These are phyloP conservation scores for Meloidogyne chitwoodi DNA, from an alignment of 1,140 invertebrate genomes.

Conservation along the genomic window DNA sequence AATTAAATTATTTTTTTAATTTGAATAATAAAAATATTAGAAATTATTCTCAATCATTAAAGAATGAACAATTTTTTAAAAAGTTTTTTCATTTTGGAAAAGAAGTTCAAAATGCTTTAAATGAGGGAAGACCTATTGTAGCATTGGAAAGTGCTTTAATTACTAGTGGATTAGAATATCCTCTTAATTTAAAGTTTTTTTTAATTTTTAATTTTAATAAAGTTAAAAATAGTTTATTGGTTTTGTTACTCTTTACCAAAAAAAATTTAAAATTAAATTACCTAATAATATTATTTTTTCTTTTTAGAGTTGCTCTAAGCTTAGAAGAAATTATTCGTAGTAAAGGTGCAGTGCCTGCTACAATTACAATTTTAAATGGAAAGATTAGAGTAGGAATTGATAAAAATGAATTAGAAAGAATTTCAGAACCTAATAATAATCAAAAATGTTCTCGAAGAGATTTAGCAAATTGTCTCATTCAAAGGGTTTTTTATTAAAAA, in stretches of 20 bases:
- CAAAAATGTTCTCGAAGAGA: conserved; percentile 82
- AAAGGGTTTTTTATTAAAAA: not conserved
- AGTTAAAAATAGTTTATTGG: too few species aligned
- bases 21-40: not conserved
- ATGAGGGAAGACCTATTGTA: conserved; percentile 70
- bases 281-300: too few species aligned
- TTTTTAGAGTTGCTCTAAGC: conserved; percentile 70
- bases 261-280: not conserved
- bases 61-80: not conserved
- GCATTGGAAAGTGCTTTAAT: conserved; percentile 95
- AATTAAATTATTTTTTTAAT: too few species aligned
- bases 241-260: not conserved
- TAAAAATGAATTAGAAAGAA: conserved; percentile 62
- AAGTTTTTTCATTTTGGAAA: not conserved
- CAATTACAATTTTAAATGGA: conserved; percentile 81
- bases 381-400: conserved; percentile 73
- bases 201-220: not conserved
- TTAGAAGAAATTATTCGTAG: conserved; percentile 74
- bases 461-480: conserved; percentile 71
- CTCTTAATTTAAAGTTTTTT: conserved; percentile 74
- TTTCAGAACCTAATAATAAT: conserved; percentile 58
- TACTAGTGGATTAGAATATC: conserved; percentile 94
- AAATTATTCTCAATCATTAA: not conserved
- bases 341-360: conserved; percentile 84
- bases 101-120: conserved; percentile 26